Base-by-base conservation (phyloP, 2,113 vertebrate genomes). In the Ranitomeya variabilis region DNA sequence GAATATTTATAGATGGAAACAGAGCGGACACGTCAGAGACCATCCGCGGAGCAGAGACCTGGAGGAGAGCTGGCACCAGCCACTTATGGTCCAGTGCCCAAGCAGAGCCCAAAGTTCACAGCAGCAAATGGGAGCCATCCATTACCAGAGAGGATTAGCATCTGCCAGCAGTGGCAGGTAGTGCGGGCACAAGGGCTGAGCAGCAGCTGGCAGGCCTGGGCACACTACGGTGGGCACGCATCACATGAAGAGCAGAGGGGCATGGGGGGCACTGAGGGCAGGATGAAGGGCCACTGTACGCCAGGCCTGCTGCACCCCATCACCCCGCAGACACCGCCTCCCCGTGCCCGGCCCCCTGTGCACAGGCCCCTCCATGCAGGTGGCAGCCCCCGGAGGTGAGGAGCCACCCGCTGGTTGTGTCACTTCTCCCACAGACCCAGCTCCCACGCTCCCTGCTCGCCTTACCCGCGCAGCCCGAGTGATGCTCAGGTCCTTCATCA, bases 401-500 rank as follows among this genome's bases (percentile, higher is more conserved):
- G 13, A 83, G 71, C 81, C 77, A 23, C n/a, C 81, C 59, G 59
- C 19, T 82, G 54, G 6, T 8, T 52, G 54, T 80, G 23, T 64
- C 37, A 66, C 79, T 81, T 15, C 26, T 6, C 51, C 13, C 54
- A 23, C 12, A 15, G 19, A n/a, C 71, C 60, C 55, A 80, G 64
- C 77, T 83, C n/a, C 16, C 37, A 45, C 19, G 59, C 5, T 21
- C 21, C 6, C 37, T 21, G 8, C 19, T 4, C 45, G 15, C 0
- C 97, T 97, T 95, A 98, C 97, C 96, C 97, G 95, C 23, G 97
- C 97, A 18, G 97, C 97, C 90, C 97, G 95, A 91, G 97, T 98
- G 91, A 98, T 96, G 94, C 97, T 98, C 92, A 98, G 90, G 93
- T 98, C 97, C 90, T 98, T 98, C 97, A 98, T 98, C 91, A 98